Percentiles rank a stretch among this genome's conserved stretches.
Conservation (phyloP, 2,888 invertebrate species). For the Caradrina kadenii region DNA sequence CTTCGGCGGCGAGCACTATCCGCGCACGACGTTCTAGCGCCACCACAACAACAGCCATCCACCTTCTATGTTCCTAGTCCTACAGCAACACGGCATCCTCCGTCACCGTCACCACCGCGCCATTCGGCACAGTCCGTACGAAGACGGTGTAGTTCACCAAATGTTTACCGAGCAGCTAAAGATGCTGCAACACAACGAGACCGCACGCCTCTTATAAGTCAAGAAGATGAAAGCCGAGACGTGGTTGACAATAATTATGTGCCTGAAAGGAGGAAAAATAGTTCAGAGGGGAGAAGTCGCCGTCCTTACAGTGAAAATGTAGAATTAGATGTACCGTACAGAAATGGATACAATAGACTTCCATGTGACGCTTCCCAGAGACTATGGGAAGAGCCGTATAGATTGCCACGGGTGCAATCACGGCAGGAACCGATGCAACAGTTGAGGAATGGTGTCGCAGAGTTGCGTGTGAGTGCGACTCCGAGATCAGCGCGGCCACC, state of each 20-base stretch:
- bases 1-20: slow-evolving; percentile 92
- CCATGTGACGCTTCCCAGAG: slow-evolving; percentile 77
- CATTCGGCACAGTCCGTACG: slow-evolving; percentile 79
- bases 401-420: slow-evolving; percentile 84
- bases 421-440: slow-evolving; percentile 84
- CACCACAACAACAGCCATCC: slow-evolving; percentile 89
- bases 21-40: slow-evolving; percentile 92
- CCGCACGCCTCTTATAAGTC: slow-evolving; percentile 78
- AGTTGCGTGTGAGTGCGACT: slow-evolving; percentile 84
- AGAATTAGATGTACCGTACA: slow-evolving; percentile 82
- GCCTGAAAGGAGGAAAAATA: slow-evolving; percentile 80
- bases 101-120: slow-evolving; percentile 82
- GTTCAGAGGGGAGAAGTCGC: slow-evolving; percentile 77
- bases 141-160: slow-evolving; percentile 86
- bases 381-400: slow-evolving; percentile 87
- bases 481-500: slow-evolving; percentile 84
- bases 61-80: slow-evolving; percentile 94
- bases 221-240: slow-evolving; percentile 84
- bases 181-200: slow-evolving; percentile 75
- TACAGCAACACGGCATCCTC: slow-evolving; percentile 85
- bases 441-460: slow-evolving; percentile 83
- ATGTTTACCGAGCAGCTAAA: slow-evolving; percentile 82
- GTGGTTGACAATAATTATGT: slow-evolving; percentile 82
- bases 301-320: slow-evolving; percentile 88
- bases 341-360: slow-evolving; percentile 83